phyloP scores from a whole-genome alignment of 2,113 vertebrate genomes.

The Cariama cristata region DNA sequence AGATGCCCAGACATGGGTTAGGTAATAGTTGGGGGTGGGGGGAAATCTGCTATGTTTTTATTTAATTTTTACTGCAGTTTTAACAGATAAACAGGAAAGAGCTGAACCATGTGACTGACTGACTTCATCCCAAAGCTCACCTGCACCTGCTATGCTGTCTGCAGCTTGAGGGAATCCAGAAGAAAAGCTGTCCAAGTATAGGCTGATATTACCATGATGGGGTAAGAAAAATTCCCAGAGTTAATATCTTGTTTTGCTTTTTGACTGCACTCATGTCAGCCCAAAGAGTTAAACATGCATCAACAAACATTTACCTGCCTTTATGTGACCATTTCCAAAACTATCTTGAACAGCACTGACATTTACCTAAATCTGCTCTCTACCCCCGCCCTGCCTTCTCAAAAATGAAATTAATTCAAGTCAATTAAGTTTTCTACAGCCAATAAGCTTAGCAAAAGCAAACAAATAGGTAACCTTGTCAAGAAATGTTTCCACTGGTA shows the following conservation, averaged over 20 bases:
- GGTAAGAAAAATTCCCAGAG: not conserved
- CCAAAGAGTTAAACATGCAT: not conserved
- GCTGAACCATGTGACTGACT: not conserved
- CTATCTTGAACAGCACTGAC: not conserved
- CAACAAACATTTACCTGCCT: not conserved
- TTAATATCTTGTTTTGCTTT: not conserved
- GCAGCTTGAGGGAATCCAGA: not conserved
- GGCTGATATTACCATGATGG: not conserved
- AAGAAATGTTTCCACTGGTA: not conserved
- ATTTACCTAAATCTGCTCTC: not conserved
- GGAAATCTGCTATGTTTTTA: not conserved
- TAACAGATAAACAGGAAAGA: not conserved
- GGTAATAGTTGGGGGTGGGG: not conserved
- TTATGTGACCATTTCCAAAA: not conserved
- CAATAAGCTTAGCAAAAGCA: not conserved
- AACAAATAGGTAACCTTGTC: not conserved
- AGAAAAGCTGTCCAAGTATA: not conserved
- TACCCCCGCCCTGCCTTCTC: fast-evolving
- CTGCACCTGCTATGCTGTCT: not conserved
- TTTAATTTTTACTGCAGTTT: not conserved
- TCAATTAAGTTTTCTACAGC: not conserved
- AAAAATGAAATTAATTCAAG: not conserved
- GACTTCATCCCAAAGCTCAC: not conserved
- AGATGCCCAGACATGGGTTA: not conserved
- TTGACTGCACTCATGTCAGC: not conserved